Evolutionary conservation across 2,113 vertebrate species (phyloP).

Genomic region (Leiothrix lutea): DNA sequence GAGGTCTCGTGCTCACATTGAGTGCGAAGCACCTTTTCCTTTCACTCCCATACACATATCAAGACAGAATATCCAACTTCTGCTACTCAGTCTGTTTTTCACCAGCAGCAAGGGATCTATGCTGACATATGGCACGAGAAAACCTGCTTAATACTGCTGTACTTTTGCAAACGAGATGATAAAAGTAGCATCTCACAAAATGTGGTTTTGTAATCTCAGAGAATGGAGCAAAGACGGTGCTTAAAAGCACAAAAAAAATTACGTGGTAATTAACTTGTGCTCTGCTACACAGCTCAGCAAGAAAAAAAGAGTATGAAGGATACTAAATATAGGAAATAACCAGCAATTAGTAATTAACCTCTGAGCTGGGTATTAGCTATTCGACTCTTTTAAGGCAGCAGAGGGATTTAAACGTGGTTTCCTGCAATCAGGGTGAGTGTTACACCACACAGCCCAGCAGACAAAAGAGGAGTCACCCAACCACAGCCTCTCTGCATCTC

Average conservation of each 20-base stretch:
- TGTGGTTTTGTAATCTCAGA: not conserved
- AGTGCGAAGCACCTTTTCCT: not conserved
- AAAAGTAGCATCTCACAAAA: not conserved
- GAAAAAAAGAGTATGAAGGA: not conserved
- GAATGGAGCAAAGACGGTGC: not conserved
- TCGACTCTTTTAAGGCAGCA: not conserved
- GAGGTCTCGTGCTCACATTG: not conserved
- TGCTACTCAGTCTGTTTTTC: not conserved
- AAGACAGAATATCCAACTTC: not conserved
- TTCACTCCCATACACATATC: not conserved
- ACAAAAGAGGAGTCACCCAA: not conserved
- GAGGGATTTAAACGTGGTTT: not conserved
- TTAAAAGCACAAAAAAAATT: not conserved
- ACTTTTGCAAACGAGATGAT: not conserved
- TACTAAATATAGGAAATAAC: conserved; percentile 32
- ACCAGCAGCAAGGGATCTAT: not conserved
- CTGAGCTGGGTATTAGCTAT: conserved; percentile 6
- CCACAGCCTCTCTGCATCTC: not conserved
- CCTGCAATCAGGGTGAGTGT: not conserved
- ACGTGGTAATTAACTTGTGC: not conserved
- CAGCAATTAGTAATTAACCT: conserved; percentile 56
- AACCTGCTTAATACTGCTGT: not conserved
- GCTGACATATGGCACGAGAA: not conserved
- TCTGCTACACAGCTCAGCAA: not conserved
- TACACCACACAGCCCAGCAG: not conserved